Evolutionary conservation across 2,888 invertebrate species (phyloP), one percentile per base, ranked within the genome.

Genomic region (Hemaris fuciformis): DNA sequence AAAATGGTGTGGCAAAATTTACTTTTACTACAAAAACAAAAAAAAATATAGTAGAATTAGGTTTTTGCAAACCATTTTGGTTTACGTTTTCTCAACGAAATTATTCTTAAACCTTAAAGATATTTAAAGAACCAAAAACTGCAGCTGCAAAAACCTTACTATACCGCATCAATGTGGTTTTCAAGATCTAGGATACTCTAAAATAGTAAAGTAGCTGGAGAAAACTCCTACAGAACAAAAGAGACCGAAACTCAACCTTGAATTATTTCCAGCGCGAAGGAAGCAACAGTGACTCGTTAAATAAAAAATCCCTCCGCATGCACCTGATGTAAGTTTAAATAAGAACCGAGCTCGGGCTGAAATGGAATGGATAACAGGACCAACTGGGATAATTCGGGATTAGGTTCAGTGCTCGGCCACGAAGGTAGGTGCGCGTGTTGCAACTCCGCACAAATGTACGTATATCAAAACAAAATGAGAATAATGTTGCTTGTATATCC

Each of bases 381-480:
- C 53, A 43, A 38, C 56, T 64, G 56, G 59, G 66, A 64, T 75
- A 72, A 75, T 71, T 70, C 70, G 62, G 69, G 74, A 72, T 74
- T 74, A 69, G 64, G 64, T 66, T 64, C 68, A 69, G 64, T 72
- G 68, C 69, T 72, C 66, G 65, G 67, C 64, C 25, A 4, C 27
- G 13, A 43, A 27, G 41, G 15, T 20, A n/a, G 27, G 20, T 31
- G 27, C 42, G 38, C 41, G 31, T 31, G 27, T 53, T 53, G 53
- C 53, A 53, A 53, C 15, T n/a, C n/a, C n/a, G n/a, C n/a, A n/a
- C n/a, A n/a, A n/a, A n/a, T n/a, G n/a, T n/a, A n/a, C n/a, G n/a
- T n/a, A n/a, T n/a, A n/a, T n/a, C n/a, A n/a, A n/a, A n/a, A n/a
- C n/a, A n/a, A n/a, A n/a, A n/a, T n/a, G n/a, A n/a, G n/a, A n/a